Evolutionary conservation across 37 sponge, comb jelly and placozoan species (phyloP).

Genomic region (Amphimedon queenslandica): DNA sequence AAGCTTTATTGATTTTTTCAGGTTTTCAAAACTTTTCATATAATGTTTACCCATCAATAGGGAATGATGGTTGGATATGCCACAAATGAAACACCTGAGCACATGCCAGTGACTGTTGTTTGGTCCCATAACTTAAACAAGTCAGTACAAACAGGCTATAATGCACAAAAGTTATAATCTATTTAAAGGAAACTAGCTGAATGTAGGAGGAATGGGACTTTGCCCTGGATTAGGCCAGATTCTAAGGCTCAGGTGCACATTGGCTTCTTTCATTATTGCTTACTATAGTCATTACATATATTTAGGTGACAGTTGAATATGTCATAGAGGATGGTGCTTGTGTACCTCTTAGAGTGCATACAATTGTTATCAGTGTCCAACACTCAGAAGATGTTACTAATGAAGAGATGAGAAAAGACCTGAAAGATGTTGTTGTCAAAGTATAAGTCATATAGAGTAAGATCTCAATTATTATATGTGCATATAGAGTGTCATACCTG

Average conservation of each 20-base stretch:
- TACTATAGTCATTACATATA: background rate
- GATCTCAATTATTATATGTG: too few relatives aligned
- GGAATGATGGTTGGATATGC: constrained; percentile 96
- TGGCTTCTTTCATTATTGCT: too few relatives aligned
- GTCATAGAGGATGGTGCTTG: constrained; percentile 36
- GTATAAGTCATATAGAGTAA: too few relatives aligned
- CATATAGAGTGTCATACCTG: constrained; percentile 67
- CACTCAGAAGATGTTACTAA: constrained; percentile 56
- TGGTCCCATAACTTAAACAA: constrained; percentile 79
- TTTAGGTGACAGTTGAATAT: constrained; percentile 85
- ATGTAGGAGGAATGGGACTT: constrained; percentile 58
- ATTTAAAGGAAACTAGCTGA: constrained; percentile 52
- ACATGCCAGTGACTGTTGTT: constrained; percentile 80
- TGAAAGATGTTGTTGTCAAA: constrained; percentile 66
- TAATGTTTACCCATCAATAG: constrained; percentile 17
- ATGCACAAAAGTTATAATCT: background rate
- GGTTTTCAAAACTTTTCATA: too few relatives aligned
- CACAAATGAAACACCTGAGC: constrained; percentile 85
- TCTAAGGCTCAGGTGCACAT: constrained; percentile 67
- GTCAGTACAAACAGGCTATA: background rate
- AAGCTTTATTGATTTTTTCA: too few relatives aligned
- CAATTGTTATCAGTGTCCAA: constrained; percentile 74
- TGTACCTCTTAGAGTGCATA: constrained; percentile 74
- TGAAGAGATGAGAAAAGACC: constrained; percentile 55
- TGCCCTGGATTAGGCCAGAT: constrained; percentile 87